These are phyloP conservation scores for Pentalonia nigronervosa DNA, from an alignment of 1,140 invertebrate genomes.

Conservation along the genomic window DNA sequence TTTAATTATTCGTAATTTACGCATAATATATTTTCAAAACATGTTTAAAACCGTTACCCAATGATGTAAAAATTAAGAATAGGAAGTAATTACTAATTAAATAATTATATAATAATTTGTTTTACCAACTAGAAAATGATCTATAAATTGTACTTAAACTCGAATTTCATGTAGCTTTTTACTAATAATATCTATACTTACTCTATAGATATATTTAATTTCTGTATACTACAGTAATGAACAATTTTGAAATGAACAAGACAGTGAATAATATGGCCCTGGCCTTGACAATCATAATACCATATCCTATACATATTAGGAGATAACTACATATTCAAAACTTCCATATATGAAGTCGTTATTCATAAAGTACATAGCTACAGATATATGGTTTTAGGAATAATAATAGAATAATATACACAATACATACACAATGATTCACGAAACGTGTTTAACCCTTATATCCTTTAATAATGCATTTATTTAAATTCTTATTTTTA, in stretches of 20 bases:
- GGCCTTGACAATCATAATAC: slow-evolving; percentile 17
- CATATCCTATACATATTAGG: slow-evolving; percentile 20
- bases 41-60: neutral
- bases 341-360: neutral
- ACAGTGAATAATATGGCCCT: neutral
- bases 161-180: neutral
- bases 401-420: neutral
- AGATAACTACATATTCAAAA: slow-evolving; percentile 14
- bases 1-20: neutral
- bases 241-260: slow-evolving; percentile 2
- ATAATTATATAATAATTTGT: slow-evolving; percentile 9
- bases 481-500: too few species aligned
- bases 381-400: neutral
- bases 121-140: neutral
- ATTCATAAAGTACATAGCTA: neutral
- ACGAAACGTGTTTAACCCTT: neutral
- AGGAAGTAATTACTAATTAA: neutral
- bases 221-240: neutral
- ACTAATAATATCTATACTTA: neutral
- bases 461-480: too few species aligned
- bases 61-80: neutral
- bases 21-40: neutral
- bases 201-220: neutral
- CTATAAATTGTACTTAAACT: neutral
- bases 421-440: neutral